Evolutionary conservation across 1,140 invertebrate species (phyloP).

Genomic region (Bicyclus anynana): DNA sequence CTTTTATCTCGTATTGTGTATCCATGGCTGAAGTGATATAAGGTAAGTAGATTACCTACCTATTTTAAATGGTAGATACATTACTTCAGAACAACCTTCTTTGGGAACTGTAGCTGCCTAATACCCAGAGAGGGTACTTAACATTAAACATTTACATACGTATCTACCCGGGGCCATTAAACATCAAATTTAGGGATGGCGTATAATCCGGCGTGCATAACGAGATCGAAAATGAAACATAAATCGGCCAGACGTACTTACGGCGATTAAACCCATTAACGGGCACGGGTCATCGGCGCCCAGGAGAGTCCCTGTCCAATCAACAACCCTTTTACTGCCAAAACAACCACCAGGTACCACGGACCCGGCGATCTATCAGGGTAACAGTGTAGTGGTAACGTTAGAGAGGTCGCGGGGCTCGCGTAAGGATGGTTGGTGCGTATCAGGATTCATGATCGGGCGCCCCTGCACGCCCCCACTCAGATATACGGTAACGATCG

Average conservation of each 20-base stretch:
- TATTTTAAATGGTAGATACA: not conserved
- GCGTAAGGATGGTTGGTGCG: conserved; percentile 48
- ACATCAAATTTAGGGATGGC: conserved; percentile 40
- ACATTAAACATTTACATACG: conserved; percentile 46
- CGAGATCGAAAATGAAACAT: conserved; percentile 76
- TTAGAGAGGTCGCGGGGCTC: conserved; percentile 38
- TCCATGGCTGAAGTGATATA: too few species aligned
- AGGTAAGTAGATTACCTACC: too few species aligned
- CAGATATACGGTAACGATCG: conserved; percentile 71
- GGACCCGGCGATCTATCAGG: conserved; percentile 30
- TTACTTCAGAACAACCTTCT: not conserved
- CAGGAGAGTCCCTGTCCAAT: conserved; percentile 58
- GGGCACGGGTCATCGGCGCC: conserved; percentile 54
- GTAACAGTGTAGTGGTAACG: conserved; percentile 18
- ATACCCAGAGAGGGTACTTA: not conserved
- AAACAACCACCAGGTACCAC: conserved; percentile 28
- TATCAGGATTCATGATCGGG: conserved; percentile 72
- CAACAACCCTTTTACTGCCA: conserved; percentile 58
- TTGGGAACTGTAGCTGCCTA: not conserved
- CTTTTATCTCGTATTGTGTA: too few species aligned
- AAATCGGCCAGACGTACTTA: conserved; percentile 64
- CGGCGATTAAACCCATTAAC: conserved; percentile 74
- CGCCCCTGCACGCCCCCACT: conserved; percentile 59
- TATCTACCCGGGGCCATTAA: conserved; percentile 50
- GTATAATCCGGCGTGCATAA: conserved; percentile 64